Base-by-base conservation (phyloP, 2,797 vertebrate genomes). In the Valencia hispanica region DNA sequence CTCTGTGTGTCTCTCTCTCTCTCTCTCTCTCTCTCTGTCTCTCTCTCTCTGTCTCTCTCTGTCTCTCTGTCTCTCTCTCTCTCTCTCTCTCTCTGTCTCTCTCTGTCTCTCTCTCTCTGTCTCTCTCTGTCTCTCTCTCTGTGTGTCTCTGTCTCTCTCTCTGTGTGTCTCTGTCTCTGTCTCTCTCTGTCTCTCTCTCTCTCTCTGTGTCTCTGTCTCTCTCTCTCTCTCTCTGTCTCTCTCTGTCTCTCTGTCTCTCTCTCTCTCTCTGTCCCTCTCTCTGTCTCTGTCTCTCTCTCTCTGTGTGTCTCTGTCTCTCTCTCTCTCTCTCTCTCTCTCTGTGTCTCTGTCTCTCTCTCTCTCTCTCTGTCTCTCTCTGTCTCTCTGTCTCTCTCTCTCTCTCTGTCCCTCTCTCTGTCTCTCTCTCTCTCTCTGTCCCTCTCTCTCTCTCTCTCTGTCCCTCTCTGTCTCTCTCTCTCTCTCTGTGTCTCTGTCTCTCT, bases 321-420 rank as follows among this genome's bases (percentile, higher is more conserved):
- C 39, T 73, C 63, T 50, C 27, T 63, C 69, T n/a, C 83, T 66
- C 68, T 55, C 25, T 43, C 27, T 61, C 39, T 73, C 63, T 50
- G n/a, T n/a, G n/a, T n/a, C n/a, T n/a, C n/a, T n/a, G n/a, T 66
- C 68, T 55, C 25, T 43, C 27, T 61, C 39, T 73, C 63, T 50
- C 27, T 63, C 69, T n/a, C 83, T 66, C 68, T 55, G 22, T 43
- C 27, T 61, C 39, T 73, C 63, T 50, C 27, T 63, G 68, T n/a
- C 83, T 66, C 68, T 55, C 25, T 43, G n/a, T 61, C 39, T 73
- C 63, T 50, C 27, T 63, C 69, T n/a, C 83, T 66, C 68, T 55
- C 25, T 43, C 27, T 61, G 27, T 73, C 63, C 47, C 27, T 63
- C 69, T n/a, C 83, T 66, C 68, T 55, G 22, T 43, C 27, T 61